A percentile compares a stretch with the other conserved stretches of the same genome.
These are phyloP conservation scores for Genyomyrus donnyi DNA, from an alignment of 2,113 vertebrate genomes.

Conservation along the genomic window DNA sequence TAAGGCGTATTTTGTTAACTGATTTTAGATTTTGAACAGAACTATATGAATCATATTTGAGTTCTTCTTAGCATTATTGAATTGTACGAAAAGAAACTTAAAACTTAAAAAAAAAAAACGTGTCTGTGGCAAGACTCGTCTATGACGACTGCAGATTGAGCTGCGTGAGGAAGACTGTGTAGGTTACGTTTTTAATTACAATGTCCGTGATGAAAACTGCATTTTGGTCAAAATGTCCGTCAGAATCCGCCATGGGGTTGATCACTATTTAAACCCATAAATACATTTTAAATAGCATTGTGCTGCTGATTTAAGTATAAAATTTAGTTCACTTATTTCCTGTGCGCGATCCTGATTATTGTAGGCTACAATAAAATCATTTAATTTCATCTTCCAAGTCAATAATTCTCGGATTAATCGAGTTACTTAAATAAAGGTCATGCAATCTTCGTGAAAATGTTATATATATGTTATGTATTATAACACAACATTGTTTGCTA, in stretches of 20 bases:
- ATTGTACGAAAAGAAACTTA: not conserved
- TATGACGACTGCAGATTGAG: not conserved
- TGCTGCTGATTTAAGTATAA: not conserved
- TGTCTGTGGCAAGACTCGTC: not conserved
- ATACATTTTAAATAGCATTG: not conserved
- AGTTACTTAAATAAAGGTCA: not conserved
- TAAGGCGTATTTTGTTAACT: not conserved
- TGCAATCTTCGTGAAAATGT: not conserved
- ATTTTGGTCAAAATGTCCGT: not conserved
- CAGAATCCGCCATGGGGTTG: not conserved
- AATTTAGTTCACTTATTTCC: not conserved
- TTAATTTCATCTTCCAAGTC: not conserved
- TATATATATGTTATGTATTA: not conserved
- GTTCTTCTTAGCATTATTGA: not conserved
- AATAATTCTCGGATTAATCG: not conserved
- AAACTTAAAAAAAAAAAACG: not conserved
- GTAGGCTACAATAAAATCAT: not conserved
- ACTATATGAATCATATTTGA: not conserved
- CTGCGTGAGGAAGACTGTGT: not conserved
- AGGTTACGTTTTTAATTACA: not conserved
- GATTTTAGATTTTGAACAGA: not conserved
- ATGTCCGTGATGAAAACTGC: not conserved
- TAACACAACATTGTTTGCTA: not conserved
- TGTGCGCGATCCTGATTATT: not conserved
- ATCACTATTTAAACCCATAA: not conserved